Percentiles rank a stretch among this genome's conserved stretches.
These are phyloP conservation scores for Ormia ochracea DNA, from an alignment of 2,888 invertebrate species.

Conservation along the genomic window DNA sequence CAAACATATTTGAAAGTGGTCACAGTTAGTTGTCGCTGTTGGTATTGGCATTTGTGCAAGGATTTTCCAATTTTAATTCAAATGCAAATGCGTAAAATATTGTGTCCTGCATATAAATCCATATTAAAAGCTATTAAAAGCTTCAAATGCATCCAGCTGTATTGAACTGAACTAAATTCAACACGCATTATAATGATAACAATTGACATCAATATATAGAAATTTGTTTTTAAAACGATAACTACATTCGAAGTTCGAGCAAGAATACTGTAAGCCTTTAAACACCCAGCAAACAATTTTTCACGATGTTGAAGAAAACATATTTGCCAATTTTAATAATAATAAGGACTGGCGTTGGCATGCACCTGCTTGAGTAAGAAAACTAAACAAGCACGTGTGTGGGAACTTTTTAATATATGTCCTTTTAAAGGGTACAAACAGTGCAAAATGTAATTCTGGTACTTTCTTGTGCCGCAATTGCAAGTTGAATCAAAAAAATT, in stretches of 20 bases:
- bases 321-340: no score
- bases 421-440: no score
- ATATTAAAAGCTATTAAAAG: constrained; percentile 30
- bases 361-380: no score
- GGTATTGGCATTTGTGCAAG: constrained; percentile 3
- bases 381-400: no score
- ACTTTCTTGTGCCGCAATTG: no score
- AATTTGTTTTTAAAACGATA: constrained; percentile 48
- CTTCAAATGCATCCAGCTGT: constrained; percentile 24
- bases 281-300: background rate
- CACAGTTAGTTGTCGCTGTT: constrained; percentile 6
- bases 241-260: background rate
- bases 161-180: constrained; percentile 29
- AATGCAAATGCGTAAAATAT: constrained; percentile 49
- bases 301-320: background rate
- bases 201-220: constrained; percentile 55
- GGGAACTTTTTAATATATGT: no score
- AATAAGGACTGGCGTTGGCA: no score
- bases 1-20: constrained; percentile 1
- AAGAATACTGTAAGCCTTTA: background rate
- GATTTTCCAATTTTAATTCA: constrained; percentile 53
- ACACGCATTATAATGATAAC: constrained; percentile 54
- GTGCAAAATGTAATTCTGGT: no score
- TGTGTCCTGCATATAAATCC: constrained; percentile 43
- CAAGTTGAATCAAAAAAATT: no score